Base-by-base conservation (phyloP, 2,113 vertebrate genomes). In the Labeo rohita region DNA sequence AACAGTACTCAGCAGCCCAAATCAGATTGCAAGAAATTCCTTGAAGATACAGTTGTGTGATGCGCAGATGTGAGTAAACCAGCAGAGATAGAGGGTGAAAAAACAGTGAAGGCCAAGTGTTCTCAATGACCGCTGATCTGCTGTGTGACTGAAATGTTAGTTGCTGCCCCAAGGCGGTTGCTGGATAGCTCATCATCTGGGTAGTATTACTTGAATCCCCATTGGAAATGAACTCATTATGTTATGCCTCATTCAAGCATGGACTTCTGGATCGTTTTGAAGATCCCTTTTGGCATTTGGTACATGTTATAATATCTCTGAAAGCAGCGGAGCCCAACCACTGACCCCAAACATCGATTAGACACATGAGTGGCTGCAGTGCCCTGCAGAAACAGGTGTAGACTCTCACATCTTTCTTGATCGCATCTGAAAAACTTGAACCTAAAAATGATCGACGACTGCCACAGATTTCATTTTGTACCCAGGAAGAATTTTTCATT, bases 131-230 rank as follows among this genome's bases (percentile, higher is more conserved):
- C 87, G 87, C 90, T 87, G 73, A 86, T 87, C 89, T 90, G 92
- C 83, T 89, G 90, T 65, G 83, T 89, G 87, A 90, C 88, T 90
- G 80, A 93, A 93, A 93, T 92, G 92, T 93, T 92, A 90, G 90
- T 90, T 88, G 87, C 83, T 85, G 91, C 91, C 94, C 91, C 21
- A 73, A 88, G 94, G 92, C 90, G 88, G 66, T 91, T 90, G 90
- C 92, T 92, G 91, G 92, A 93, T 94, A 91, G 91, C 94, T 94
- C 93, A 92, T 95, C 93, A 93, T 94, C 92, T 92, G 92, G 90
- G 93, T 92, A 93, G 92, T 93, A 92, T 94, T 91, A 91, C 93
- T 94, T 93, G 93, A 94, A 94, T 93, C 94, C 94, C 93, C 93
- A 93, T 88, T 91, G 92, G 93, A 93, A 91, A 91, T 90, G 90